Evolutionary conservation across 2,888 invertebrate genomes (phyloP), one percentile per base, ranked within the genome.

Genomic region (Patella caerulea): DNA sequence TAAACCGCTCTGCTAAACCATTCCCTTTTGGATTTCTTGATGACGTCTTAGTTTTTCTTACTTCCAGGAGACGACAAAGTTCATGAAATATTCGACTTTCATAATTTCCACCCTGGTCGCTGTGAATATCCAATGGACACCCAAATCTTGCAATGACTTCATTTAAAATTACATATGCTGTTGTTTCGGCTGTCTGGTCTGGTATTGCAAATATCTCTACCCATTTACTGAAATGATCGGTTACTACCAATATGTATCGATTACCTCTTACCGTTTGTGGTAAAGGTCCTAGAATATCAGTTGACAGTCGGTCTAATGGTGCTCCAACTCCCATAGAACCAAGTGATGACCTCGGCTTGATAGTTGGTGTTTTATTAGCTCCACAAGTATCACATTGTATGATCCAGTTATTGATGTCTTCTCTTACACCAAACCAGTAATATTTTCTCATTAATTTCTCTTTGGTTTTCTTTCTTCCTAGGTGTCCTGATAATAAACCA

Each of bases 211-310:
- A 71, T 54, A 78, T 54, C 24, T 82, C 82, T 4, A 73, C 74
- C 83, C 83, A 82, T 56, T 78, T 83, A 17, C 73, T 77, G 56
- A 84, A 83, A 72, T 79, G 71, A 59, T 84, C 83, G 3, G 74
- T 82, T 2, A 82, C 78, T 3, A 79, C 75, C 69, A 84, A 71
- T n/a, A 84, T 79, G 74, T 79, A 84, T 29, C 74, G 65, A 56
- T 83, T 84, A 34, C 78, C 82, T n/a, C 79, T 76, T 14, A 59
- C 76, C 9, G 83, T 79, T n/a, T 14, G 14, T 1, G 81, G 82
- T 12, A 84, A 73, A 19, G 81, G 82, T 34, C 83, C 82, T 34
- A 83, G 52, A 17, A 81, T 54, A 76, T 83, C 83, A 14, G 79
- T 81, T 12, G 71, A 59, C 69, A 82, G 14, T 15, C 81, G 56